These are phyloP conservation scores for Acomys russatus DNA, from an alignment of 2,797 vertebrate species.

Conservation along the genomic window DNA sequence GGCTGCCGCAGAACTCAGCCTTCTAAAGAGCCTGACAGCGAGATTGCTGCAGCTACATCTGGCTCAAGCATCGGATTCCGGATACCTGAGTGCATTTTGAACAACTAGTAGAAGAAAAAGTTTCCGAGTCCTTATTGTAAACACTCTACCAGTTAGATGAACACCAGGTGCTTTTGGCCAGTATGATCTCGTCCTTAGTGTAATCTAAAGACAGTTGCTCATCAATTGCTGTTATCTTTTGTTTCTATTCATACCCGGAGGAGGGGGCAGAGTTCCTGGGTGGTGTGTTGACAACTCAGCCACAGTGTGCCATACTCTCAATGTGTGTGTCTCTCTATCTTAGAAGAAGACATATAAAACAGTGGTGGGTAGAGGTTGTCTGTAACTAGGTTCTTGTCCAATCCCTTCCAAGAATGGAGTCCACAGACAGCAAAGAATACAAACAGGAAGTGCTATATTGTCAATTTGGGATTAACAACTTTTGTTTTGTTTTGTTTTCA, in stretches of 20 bases:
- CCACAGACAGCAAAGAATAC: not conserved
- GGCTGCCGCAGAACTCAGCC: not conserved
- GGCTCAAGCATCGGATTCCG: not conserved
- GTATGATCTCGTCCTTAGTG: not conserved
- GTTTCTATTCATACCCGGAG: not conserved
- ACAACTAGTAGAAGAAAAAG: constrained; percentile 6
- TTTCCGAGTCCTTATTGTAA: not conserved
- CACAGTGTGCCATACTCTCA: not conserved
- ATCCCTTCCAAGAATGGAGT: not conserved
- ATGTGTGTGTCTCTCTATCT: not conserved
- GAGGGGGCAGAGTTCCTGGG: not conserved
- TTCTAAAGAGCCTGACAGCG: not conserved
- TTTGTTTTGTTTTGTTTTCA: not conserved
- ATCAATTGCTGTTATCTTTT: not conserved
- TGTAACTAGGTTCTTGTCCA: not conserved
- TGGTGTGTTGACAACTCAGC: not conserved
- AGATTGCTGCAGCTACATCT: not conserved
- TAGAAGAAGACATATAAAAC: not conserved
- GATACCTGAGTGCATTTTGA: not conserved
- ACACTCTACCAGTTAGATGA: not conserved
- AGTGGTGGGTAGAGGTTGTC: not conserved
- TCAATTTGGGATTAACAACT: not conserved
- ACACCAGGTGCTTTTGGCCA: not conserved
- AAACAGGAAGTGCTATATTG: not conserved
- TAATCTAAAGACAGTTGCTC: not conserved